Base-by-base conservation (phyloP, 2,797 vertebrate species). In the Trematomus bernacchii region DNA sequence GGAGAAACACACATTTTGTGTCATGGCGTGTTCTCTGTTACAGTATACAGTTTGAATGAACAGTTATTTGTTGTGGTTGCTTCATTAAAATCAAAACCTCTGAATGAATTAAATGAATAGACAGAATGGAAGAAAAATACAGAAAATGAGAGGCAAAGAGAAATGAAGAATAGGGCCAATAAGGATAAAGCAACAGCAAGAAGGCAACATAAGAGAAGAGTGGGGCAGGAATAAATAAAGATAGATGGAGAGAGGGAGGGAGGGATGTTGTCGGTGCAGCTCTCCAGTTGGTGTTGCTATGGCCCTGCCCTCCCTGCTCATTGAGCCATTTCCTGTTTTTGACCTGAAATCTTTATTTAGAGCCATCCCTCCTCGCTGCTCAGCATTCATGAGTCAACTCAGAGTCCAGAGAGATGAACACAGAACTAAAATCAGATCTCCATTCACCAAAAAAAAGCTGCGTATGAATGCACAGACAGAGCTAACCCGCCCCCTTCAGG, bases 261-360 rank as follows among this genome's bases (percentile, higher is more conserved):
- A 79, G 88, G 52, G 77, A 72, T 80, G 83, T 82, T 84, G 87
- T 87, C 82, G 79, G 82, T 83, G 87, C 86, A 83, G 86, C 86
- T 84, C 82, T 89, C 87, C 89, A 87, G 85, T 90, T 90, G 88
- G 95, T 95, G 95, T 95, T 96, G 96, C 96, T 96, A 96, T 95
- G 95, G 96, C 96, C 96, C 96, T 96, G 96, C 96, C 95, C 94
- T 96, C 96, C 94, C 97, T 96, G 90, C 96, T 97, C 96, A 96
- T 96, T 97, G 97, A 98, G 97, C 97, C 97, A 97, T 97, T 99
- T 99, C 98, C 98, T 99, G 98, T 99, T 99, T 97, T 98, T 98
- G 97, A 97, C 97, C 97, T 94, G 95, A 96, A 96, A 97, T 97
- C 97, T 98, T 98, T 98, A 98, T 99, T 98, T 99, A 98, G 97